Evolutionary conservation across 2,113 vertebrate species (phyloP), one percentile per base, ranked within the genome.

Genomic region (Gymnogyps californianus): DNA sequence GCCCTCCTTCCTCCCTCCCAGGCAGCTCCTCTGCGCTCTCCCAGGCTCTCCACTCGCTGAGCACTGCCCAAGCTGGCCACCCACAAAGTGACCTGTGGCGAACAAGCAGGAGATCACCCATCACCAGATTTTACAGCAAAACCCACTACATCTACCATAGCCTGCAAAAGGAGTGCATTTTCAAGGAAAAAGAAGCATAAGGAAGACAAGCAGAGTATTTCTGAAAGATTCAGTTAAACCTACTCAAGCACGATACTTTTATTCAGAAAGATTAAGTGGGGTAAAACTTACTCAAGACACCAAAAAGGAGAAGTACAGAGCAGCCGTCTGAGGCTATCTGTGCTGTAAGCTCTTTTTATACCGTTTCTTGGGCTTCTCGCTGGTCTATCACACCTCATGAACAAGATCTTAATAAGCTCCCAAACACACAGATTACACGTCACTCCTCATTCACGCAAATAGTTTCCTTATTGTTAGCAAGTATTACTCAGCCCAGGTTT

Each of bases 121-220:
- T 31, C 42, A 57, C 31, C 17, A 28, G 4, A 21, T 36, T 71
- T 64, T 49, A 25, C 72, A 64, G 42, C 25, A 71, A 71, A 84
- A 19, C 31, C 40, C 55, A 36, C 29, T 12, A 22, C 26, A 15
- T 28, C 10, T 34, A 54, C n/a, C 31, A 28, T 42, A 61, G 34
- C 54, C 55, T n/a, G 20, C 0, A 1, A 54, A 40, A 34, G 17
- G 11, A 31, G 20, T 2, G 3, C 1, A 0, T 32, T 57, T 71
- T 55, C 22, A 42, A 42, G 57, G 72, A 32, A 71, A 70, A 77
- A 22, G 32, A 59, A 6, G 10, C 12, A 16, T 44, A 38, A 82
- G 51, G 9, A 38, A 67, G 57, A 42, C 21, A 67, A 70, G 26
- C 14, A 79, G 65, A 51, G 12, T 20, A 34, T 44, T 79, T 70